A percentile compares a stretch with the other conserved stretches of the same genome.
Evolutionary conservation across 2,113 vertebrate species (phyloP).

Genomic region (Lipophrys pholis): DNA sequence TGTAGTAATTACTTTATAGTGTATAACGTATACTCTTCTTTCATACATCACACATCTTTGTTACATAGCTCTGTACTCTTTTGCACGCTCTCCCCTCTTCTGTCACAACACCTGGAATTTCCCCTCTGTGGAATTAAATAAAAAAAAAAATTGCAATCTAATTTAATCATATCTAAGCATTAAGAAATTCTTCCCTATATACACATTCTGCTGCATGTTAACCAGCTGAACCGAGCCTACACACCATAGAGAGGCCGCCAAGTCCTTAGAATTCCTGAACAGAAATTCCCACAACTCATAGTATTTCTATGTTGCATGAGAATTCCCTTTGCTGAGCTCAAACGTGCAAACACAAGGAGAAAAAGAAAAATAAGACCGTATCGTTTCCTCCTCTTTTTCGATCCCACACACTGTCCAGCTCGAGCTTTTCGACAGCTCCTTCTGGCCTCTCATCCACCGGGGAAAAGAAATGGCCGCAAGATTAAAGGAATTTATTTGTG

Average conservation of each 20-base stretch:
- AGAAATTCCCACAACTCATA: conserved; percentile 51
- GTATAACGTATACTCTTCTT: too few relatives aligned
- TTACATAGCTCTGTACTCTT: too few relatives aligned
- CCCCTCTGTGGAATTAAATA: too few relatives aligned
- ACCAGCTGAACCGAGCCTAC: conserved; percentile 22
- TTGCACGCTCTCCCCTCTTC: too few relatives aligned
- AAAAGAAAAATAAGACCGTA: conserved; percentile 27
- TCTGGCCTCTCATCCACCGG: conserved; percentile 55
- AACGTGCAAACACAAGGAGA: conserved; percentile 53
- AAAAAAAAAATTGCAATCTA: too few relatives aligned
- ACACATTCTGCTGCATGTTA: conserved; percentile 11
- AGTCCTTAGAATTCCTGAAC: conserved; percentile 42
- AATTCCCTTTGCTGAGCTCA: conserved; percentile 44
- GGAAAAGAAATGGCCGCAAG: conserved; percentile 69
- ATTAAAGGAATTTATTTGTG: conserved; percentile 80
- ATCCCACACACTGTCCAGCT: conserved; percentile 22
- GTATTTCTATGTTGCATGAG: conserved; percentile 38
- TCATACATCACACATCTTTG: too few relatives aligned
- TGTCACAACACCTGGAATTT: too few relatives aligned
- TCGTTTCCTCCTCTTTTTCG: conserved; percentile 33
- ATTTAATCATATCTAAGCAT: conserved; percentile 5
- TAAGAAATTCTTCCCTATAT: conserved; percentile 19
- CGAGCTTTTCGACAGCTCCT: conserved; percentile 55
- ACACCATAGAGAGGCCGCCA: conserved; percentile 33
- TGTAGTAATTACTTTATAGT: too few relatives aligned